These are phyloP conservation scores for Parasteatoda tepidariorum DNA, from an alignment of 1,140 invertebrate species.

Conservation along the genomic window DNA sequence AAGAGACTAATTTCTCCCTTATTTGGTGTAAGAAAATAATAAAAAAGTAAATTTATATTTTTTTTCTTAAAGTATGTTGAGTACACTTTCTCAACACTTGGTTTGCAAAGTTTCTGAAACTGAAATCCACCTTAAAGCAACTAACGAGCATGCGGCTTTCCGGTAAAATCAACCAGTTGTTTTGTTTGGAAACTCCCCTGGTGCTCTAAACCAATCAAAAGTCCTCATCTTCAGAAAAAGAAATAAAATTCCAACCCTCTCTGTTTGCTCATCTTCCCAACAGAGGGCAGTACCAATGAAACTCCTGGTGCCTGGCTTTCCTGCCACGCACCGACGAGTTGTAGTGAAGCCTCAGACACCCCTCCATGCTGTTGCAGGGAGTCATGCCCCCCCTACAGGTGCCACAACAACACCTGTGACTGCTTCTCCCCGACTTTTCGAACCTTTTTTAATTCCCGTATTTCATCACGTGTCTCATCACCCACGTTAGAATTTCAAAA, in stretches of 20 bases:
- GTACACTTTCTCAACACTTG: too few relatives aligned
- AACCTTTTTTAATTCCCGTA: too few relatives aligned
- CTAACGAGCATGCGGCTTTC: neutral
- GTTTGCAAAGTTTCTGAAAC: too few relatives aligned
- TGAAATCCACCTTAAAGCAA: too few relatives aligned
- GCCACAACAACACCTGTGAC: neutral
- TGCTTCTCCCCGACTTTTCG: too few relatives aligned
- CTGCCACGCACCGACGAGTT: constrained; percentile 29
- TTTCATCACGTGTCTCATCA: too few relatives aligned
- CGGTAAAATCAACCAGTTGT: constrained; percentile 39
- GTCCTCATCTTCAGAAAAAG: constrained; percentile 25
- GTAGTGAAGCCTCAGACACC: constrained; percentile 44
- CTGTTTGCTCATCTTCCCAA: constrained; percentile 27
- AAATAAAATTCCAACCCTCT: constrained; percentile 12
- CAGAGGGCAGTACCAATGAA: constrained; percentile 38
- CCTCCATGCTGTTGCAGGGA: constrained; percentile 39
- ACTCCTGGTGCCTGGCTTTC: constrained; percentile 31
- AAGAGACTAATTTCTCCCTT: too few relatives aligned
- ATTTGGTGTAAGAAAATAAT: too few relatives aligned
- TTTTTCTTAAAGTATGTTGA: too few relatives aligned
- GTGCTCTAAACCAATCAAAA: constrained; percentile 44
- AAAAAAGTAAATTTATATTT: too few relatives aligned
- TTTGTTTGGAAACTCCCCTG: constrained; percentile 39
- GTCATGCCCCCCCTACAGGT: neutral
- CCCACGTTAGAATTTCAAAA: too few relatives aligned